phyloP scores from a whole-genome alignment of 2,113 vertebrate species.

The Heteronetta atricapilla region DNA sequence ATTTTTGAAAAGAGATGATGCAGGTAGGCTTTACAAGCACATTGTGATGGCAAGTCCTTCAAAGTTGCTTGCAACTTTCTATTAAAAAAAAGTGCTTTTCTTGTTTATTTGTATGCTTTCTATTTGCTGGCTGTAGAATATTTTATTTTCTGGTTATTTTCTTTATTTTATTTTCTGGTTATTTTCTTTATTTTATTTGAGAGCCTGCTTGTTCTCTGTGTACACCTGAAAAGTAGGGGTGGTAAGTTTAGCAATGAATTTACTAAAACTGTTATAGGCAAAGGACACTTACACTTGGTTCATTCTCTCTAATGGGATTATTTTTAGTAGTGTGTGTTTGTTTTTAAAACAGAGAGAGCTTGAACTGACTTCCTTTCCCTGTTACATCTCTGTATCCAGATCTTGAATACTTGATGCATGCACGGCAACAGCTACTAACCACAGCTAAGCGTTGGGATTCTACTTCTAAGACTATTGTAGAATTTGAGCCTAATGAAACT shows the following conservation, averaged over 20 bases:
- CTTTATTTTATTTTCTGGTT: neutral
- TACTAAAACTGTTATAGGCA: neutral
- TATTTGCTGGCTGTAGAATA: neutral
- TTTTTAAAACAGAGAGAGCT: neutral
- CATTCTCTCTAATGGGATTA: neutral
- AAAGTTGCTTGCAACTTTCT: neutral
- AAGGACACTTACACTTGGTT: neutral
- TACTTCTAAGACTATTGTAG: slow-evolving; percentile 94
- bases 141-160: neutral
- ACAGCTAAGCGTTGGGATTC: slow-evolving; percentile 97
- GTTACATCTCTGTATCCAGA: slow-evolving; percentile 75
- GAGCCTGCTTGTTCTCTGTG: neutral
- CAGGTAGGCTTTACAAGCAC: neutral
- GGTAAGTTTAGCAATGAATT: neutral
- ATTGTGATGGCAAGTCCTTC: neutral
- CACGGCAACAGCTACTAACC: slow-evolving; percentile 93
- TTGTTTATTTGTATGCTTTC: neutral
- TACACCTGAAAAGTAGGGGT: neutral
- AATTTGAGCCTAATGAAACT: slow-evolving; percentile 94
- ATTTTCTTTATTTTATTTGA: neutral
- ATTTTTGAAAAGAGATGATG: neutral
- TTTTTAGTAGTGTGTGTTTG: neutral
- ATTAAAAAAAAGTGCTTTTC: neutral
- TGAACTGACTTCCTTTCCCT: neutral
- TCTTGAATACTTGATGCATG: slow-evolving; percentile 94